These are phyloP conservation scores for Notothenia rossii DNA, from an alignment of 2,113 vertebrate genomes.

Conservation along the genomic window DNA sequence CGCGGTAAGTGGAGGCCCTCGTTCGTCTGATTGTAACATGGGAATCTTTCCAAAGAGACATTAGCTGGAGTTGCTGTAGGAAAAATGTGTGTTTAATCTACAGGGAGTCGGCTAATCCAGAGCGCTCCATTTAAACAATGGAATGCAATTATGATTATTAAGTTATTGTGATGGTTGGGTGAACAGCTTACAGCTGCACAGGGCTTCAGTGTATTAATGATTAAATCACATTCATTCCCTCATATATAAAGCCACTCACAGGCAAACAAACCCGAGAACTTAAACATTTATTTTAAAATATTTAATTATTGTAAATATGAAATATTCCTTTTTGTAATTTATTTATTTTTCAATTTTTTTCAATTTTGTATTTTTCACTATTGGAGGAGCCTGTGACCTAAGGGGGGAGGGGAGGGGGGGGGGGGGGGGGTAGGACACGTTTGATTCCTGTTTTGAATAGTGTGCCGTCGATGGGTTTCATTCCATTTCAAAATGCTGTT, in stretches of 20 bases:
- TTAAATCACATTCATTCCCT: neutral
- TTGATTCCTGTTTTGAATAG: no score
- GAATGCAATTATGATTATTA: slow-evolving; percentile 53
- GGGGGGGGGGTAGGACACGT: no score
- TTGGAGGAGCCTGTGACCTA: no score
- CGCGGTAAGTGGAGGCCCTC: neutral
- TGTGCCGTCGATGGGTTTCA: no score
- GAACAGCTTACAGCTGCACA: slow-evolving; percentile 24
- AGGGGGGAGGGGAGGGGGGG: no score
- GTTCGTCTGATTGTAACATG: slow-evolving; percentile 21
- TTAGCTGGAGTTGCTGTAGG: slow-evolving; percentile 30
- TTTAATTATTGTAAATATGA: no score
- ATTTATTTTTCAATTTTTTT: no score
- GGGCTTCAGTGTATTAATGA: neutral
- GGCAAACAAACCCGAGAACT: neutral
- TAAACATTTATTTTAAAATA: no score
- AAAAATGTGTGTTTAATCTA: slow-evolving; percentile 30
- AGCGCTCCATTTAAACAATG: slow-evolving; percentile 39
- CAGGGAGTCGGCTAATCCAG: slow-evolving; percentile 30
- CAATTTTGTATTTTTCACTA: no score
- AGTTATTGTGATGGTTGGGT: slow-evolving; percentile 28
- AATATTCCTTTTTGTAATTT: no score
- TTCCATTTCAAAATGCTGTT: no score
- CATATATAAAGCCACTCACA: neutral
- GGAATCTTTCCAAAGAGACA: slow-evolving; percentile 37